A percentile compares a stretch with the other conserved stretches of the same genome.
Conservation (phyloP, 2,797 vertebrate genomes). For the Podarcis lilfordi region DNA sequence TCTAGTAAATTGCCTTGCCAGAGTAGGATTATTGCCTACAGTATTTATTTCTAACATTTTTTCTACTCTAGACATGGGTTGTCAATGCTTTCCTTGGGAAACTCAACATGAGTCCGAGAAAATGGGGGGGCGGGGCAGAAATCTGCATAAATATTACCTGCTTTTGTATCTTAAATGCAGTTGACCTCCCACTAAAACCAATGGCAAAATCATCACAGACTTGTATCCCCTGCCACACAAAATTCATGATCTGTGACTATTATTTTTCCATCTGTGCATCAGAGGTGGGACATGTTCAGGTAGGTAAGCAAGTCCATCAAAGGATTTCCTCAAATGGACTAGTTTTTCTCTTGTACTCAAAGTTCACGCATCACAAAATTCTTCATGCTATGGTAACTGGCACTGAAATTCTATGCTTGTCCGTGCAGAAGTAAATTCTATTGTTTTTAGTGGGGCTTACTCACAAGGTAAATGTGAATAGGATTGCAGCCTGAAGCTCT, state of each 20-base stretch:
- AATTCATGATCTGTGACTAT: not conserved
- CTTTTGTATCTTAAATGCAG: slow-evolving; percentile 5
- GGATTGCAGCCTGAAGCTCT: not conserved
- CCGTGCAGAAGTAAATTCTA: no score
- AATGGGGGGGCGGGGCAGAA: not conserved
- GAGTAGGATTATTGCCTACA: slow-evolving; percentile 41
- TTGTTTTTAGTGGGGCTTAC: no score
- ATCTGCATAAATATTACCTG: not conserved
- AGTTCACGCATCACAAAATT: not conserved
- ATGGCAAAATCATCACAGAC: not conserved
- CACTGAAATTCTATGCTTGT: not conserved
- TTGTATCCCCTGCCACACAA: not conserved
- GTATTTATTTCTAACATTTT: slow-evolving; percentile 45
- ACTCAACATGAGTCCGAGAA: not conserved
- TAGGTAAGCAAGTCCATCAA: not conserved
- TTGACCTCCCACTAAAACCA: not conserved
- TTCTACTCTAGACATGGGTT: slow-evolving; percentile 10
- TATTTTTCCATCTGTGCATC: not conserved
- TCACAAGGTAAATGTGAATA: no score
- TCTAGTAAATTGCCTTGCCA: slow-evolving; percentile 51
- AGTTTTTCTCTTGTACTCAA: not conserved
- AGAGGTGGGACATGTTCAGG: not conserved
- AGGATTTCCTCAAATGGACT: not conserved
- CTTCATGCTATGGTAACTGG: not conserved
- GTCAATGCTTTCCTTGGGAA: accelerated